Conservation (phyloP, 2,113 vertebrate species). For the Cyphomyrus discorhynchus region DNA sequence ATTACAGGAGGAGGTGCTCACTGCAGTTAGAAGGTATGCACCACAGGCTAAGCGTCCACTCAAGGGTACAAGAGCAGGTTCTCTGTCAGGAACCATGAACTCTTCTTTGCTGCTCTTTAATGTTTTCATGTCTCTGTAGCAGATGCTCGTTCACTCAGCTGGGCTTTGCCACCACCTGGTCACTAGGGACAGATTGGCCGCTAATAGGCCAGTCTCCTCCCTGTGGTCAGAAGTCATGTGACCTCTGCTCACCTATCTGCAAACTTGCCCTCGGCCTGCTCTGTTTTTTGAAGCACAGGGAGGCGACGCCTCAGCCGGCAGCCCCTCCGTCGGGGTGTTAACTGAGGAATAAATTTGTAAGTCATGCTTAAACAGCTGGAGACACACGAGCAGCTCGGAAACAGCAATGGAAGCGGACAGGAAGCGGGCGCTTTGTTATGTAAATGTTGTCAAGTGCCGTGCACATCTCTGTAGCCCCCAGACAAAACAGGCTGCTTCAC, state of each 20-base stretch:
- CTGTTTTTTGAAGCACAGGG: neutral
- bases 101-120: neutral
- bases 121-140: neutral
- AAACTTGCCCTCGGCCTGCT: neutral
- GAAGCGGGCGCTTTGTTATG: conserved; percentile 48
- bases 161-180: neutral
- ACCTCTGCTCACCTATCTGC: neutral
- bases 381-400: conserved; percentile 25
- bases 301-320: neutral
- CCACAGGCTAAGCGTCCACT: neutral
- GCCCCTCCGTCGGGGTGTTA: neutral
- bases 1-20: neutral
- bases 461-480: conserved; percentile 42
- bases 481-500: conserved; percentile 46
- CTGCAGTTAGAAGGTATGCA: neutral
- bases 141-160: neutral
- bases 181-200: neutral
- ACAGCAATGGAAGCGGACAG: conserved; percentile 35
- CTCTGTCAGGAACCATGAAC: neutral
- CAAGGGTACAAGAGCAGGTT: neutral
- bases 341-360: conserved; percentile 25
- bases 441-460: conserved; percentile 51
- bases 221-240: neutral
- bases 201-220: neutral
- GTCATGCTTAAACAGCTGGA: conserved; percentile 37